Conservation (phyloP, 1,140 invertebrate genomes). For the Chrysopa pallens region DNA sequence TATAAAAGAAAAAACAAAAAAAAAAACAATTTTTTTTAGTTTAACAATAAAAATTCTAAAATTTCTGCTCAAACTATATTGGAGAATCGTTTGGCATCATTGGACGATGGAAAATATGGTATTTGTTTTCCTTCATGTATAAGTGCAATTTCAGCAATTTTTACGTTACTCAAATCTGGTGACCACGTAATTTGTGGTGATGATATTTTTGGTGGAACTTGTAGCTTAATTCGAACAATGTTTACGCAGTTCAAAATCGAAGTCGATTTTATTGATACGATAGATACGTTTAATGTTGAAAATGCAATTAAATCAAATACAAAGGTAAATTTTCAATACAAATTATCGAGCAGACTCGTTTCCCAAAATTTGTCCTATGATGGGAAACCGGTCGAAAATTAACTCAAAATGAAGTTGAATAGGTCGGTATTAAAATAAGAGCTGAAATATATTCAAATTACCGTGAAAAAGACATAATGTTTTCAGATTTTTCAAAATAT, state of each 20-base stretch:
- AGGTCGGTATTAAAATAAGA: too few relatives aligned
- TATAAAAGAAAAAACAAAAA: too few relatives aligned
- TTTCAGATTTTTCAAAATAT: too few relatives aligned
- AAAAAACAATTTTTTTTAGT: too few relatives aligned
- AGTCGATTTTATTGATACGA: slow-evolving; percentile 64
- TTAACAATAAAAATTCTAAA: slow-evolving; percentile 83
- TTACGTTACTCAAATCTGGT: slow-evolving; percentile 57
- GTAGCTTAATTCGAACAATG: slow-evolving; percentile 40
- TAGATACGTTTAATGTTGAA: slow-evolving; percentile 43
- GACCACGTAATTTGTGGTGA: slow-evolving; percentile 86
- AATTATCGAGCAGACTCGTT: too few relatives aligned
- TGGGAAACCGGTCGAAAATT: too few relatives aligned
- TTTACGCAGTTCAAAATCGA: slow-evolving; percentile 48
- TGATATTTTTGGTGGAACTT: slow-evolving; percentile 94
- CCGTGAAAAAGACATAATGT: too few relatives aligned
- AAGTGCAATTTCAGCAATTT: slow-evolving; percentile 60
- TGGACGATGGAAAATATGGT: slow-evolving; percentile 82
- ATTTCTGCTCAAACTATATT: slow-evolving; percentile 85
- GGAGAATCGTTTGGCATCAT: slow-evolving; percentile 73
- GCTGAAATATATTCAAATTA: too few relatives aligned
- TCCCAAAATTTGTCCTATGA: too few relatives aligned
- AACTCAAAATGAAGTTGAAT: too few relatives aligned
- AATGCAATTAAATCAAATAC: slow-evolving; percentile 64
- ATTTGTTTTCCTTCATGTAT: slow-evolving; percentile 78
- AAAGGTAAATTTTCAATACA: slow-evolving; percentile 36